Conservation (phyloP, 2,113 vertebrate genomes). For the Heptranchias perlo region DNA sequence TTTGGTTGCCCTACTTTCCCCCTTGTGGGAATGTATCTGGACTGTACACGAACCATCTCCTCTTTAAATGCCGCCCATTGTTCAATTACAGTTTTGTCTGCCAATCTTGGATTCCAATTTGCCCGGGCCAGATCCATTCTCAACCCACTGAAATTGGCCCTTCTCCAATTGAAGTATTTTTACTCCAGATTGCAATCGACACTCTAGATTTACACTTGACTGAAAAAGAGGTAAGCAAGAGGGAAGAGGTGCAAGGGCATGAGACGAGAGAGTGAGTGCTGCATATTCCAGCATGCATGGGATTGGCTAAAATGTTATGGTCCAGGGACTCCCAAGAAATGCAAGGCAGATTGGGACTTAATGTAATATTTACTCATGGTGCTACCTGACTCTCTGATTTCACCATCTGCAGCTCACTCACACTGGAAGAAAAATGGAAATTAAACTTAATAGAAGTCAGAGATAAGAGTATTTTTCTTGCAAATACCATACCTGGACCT, state of each 20-base stretch:
- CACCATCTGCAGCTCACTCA: neutral
- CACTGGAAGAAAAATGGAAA: neutral
- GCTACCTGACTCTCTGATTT: neutral
- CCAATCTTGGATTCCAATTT: too few relatives aligned
- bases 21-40: too few relatives aligned
- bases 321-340: neutral
- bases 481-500: neutral
- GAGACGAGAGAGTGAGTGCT: neutral
- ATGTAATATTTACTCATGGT: neutral
- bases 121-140: too few relatives aligned
- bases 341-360: neutral
- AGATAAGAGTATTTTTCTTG: neutral
- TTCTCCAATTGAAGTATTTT: too few relatives aligned
- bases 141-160: too few relatives aligned
- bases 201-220: too few relatives aligned
- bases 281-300: neutral
- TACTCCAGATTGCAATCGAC: too few relatives aligned
- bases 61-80: too few relatives aligned
- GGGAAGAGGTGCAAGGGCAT: neutral
- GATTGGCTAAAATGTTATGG: neutral
- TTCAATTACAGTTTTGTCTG: too few relatives aligned
- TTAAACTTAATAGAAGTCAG: neutral
- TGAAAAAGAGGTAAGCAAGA: neutral
- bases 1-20: too few relatives aligned
- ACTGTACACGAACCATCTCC: too few relatives aligned